Conservation (phyloP, 2,113 vertebrate genomes). For the Lagopus leucura region DNA sequence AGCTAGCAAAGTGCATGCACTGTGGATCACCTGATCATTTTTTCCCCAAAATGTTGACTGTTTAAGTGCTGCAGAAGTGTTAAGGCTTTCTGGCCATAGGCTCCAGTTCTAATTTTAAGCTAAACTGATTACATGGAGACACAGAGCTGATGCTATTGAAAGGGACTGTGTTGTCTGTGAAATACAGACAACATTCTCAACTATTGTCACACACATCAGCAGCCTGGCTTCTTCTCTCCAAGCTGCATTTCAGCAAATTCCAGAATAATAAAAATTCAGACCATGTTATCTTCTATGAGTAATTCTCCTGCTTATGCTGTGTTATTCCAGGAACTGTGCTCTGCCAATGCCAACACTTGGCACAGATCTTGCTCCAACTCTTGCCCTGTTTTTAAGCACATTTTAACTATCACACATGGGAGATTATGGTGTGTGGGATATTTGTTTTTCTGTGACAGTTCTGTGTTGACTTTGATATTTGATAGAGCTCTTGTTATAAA, state of each 20-base stretch:
- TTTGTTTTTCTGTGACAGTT: slow-evolving; percentile 10
- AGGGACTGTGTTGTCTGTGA: slow-evolving; percentile 20
- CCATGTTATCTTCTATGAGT: slow-evolving; percentile 20
- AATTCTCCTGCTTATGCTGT: slow-evolving; percentile 57
- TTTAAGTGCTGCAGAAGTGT: slow-evolving; percentile 34
- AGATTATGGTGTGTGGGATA: not conserved
- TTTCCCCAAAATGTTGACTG: slow-evolving; percentile 32
- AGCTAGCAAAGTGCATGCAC: slow-evolving; percentile 22
- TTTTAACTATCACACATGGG: slow-evolving; percentile 23
- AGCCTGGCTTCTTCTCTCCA: slow-evolving; percentile 37
- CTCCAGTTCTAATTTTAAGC: slow-evolving; percentile 49
- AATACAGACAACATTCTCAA: slow-evolving; percentile 18
- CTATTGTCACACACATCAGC: slow-evolving; percentile 28
- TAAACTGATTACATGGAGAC: slow-evolving; percentile 15
- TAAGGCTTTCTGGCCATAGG: slow-evolving; percentile 1
- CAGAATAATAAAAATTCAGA: slow-evolving; percentile 52
- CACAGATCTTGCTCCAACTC: slow-evolving; percentile 18
- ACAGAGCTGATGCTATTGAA: not conserved
- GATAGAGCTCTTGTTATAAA: slow-evolving; percentile 12
- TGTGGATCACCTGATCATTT: slow-evolving; percentile 14
- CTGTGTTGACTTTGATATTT: slow-evolving; percentile 20
- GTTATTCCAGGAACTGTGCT: slow-evolving; percentile 57
- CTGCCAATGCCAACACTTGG: slow-evolving; percentile 48
- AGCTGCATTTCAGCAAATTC: slow-evolving; percentile 37
- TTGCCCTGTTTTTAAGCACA: slow-evolving; percentile 53